Percentiles rank a stretch among this genome's conserved stretches.
Conservation (phyloP, 2,888 invertebrate species). For the Phyto melanocephala region DNA sequence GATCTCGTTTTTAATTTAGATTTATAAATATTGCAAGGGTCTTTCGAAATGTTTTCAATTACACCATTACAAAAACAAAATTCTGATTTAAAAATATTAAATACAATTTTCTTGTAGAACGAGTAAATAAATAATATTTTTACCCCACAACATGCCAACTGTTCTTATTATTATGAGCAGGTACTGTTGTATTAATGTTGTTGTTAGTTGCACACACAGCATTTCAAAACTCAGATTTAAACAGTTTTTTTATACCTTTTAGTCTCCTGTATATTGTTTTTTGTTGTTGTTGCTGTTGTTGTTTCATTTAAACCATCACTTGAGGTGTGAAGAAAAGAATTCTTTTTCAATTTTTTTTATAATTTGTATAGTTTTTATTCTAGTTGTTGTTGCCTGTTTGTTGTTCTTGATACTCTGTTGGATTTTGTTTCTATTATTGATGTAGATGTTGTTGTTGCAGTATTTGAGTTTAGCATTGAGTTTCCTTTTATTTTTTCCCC, state of each 20-base stretch:
- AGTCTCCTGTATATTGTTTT: constrained; percentile 5
- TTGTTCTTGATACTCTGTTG: constrained; percentile 50
- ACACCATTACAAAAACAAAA: no score
- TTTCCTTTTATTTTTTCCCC: not conserved
- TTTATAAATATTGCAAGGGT: no score
- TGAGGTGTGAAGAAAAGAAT: constrained; percentile 69
- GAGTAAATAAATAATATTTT: no score
- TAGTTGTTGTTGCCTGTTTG: constrained; percentile 24
- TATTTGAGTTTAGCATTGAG: constrained; percentile 36
- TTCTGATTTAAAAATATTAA: no score
- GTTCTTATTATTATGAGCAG: not conserved
- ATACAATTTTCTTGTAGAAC: no score
- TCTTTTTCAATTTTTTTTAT: constrained; percentile 33
- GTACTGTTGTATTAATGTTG: constrained; percentile 12
- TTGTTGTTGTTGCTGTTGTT: constrained; percentile 40
- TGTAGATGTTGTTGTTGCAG: constrained; percentile 2
- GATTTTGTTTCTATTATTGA: constrained; percentile 38
- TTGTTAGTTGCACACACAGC: constrained; percentile 30
- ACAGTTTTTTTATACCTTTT: constrained; percentile 40
- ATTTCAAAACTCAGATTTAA: constrained; percentile 36
- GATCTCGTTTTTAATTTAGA: no score
- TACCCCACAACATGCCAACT: no score
- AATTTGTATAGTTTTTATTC: constrained; percentile 4
- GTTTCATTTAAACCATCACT: constrained; percentile 66
- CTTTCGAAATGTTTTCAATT: no score